Evolutionary conservation across 2,888 invertebrate genomes (phyloP), one percentile per base, ranked within the genome.

Genomic region (Boloria selene): DNA sequence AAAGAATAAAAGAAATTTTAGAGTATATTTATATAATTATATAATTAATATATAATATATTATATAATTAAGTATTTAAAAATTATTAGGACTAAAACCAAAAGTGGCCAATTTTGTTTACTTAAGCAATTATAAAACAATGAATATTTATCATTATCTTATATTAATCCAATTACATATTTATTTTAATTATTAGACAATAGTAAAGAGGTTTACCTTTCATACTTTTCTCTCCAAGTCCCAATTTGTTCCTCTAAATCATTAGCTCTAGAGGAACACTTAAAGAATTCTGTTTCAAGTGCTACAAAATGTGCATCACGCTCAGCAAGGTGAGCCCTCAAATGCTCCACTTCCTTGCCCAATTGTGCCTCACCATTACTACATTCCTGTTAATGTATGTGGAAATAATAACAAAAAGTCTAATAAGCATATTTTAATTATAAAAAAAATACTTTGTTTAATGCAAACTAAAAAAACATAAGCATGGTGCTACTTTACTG

Each of bases 141-240:
- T 22, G 22, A 22, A 22, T 22, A 22, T 22, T 22, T 22, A 22
- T 22, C 22, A 22, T 22, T 22, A 22, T 22, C 3, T 22, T 22
- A 22, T 22, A 22, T 2, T 22, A 22, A 3, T 22, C 3, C 22
- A 22, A 22, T 22, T 2, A 22, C 22, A 22, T 22, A 22, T 22
- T 1, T 22, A 2, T 22, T 22, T 3, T 44, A 10, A 10, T 38
- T 14, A 22, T 49, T 49, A 18, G 31, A 50, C 16, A 56, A 55
- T 17, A 52, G 26, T 22, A 26, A 47, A 17, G 18, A 16, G 16
- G 50, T 47, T 62, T 78, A 95, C 96, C 96, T 95, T 84, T 96
- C 96, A 93, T 98, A 98, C 92, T 98, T 97, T 82, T 98, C 98
- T 83, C 97, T 95, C 96, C 98, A 97, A 75, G 96, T 96, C 61